These are phyloP conservation scores for Echinometra lucunter DNA, from an alignment of 53 echinoderm and acorn worm species.

Conservation along the genomic window DNA sequence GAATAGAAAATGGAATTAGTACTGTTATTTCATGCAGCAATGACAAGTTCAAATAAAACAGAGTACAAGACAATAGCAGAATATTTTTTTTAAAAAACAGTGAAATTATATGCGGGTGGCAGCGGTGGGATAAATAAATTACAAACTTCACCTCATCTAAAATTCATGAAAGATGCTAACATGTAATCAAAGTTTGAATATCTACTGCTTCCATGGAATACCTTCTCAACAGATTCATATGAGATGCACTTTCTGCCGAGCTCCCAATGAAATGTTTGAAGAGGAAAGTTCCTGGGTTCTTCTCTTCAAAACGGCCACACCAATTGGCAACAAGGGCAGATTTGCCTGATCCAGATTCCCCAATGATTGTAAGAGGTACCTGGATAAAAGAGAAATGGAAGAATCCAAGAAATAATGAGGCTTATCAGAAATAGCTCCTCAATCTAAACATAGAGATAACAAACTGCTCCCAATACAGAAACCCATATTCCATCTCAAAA, in stretches of 20 bases:
- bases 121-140: not conserved
- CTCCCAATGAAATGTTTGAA: constrained; percentile 95
- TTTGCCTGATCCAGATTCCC: constrained; percentile 92
- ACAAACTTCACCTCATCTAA: not conserved
- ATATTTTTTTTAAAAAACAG: not conserved
- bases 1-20: too few species aligned
- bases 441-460: not conserved
- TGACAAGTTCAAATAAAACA: too few species aligned
- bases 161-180: not conserved
- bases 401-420: not conserved
- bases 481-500: not conserved
- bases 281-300: constrained; percentile 79
- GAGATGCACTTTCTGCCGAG: constrained; percentile 91
- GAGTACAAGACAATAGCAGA: too few species aligned
- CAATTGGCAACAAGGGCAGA: constrained; percentile 95
- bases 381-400: not conserved
- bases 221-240: constrained; percentile 86
- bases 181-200: not conserved
- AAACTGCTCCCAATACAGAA: not conserved
- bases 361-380: constrained; percentile 83
- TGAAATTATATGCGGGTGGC: not conserved
- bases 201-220: constrained; percentile 39
- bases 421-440: not conserved
- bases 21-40: too few species aligned
- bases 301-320: constrained; percentile 82